phyloP scores from a whole-genome alignment of 2,888 invertebrate genomes.

The Oasisia sp. region DNA sequence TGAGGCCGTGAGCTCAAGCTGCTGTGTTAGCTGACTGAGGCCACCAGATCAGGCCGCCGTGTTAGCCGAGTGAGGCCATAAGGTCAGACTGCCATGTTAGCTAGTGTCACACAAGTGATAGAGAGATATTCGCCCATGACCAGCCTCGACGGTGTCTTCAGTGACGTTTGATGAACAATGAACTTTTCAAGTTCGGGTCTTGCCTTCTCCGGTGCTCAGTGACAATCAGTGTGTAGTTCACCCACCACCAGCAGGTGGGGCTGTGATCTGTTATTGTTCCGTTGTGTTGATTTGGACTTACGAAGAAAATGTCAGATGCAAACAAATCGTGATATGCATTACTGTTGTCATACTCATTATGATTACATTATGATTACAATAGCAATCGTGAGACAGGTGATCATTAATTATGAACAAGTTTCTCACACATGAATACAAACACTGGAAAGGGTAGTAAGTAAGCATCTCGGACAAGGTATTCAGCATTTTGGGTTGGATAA shows the following conservation, averaged over 20 bases:
- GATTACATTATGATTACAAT: too few relatives aligned
- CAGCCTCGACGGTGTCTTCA: background rate
- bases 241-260: background rate
- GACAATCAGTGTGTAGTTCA: background rate
- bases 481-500: background rate
- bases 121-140: background rate
- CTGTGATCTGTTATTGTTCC: background rate
- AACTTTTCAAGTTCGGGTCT: background rate
- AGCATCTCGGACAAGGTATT: too few relatives aligned
- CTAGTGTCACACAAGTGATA: background rate
- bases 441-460: background rate
- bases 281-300: background rate
- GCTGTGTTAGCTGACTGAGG: background rate
- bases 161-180: background rate
- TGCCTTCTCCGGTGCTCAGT: background rate
- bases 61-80: background rate
- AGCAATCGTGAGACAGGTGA: background rate
- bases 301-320: background rate
- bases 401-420: background rate
- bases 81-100: background rate
- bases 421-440: background rate
- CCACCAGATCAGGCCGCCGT: background rate
- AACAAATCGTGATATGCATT: background rate
- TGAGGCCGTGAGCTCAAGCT: too few relatives aligned
- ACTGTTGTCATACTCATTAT: too few relatives aligned